These are phyloP conservation scores for silkworm (Bombyx mori) DNA, from an alignment of 1,140 invertebrate genomes.

Conservation along the genomic window DNA sequence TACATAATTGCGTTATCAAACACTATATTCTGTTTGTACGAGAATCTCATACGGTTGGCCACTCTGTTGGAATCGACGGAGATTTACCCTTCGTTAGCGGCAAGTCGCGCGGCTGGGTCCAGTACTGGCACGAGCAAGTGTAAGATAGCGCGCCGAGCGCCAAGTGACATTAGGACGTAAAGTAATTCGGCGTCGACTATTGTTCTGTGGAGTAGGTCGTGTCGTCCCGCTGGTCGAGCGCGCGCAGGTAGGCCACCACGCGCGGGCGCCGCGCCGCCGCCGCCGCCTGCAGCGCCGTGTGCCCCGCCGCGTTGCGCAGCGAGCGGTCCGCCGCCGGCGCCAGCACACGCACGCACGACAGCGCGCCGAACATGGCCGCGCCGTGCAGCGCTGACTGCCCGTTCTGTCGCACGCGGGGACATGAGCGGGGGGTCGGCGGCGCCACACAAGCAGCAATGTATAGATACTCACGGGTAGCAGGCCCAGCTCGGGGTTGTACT, in stretches of 20 bases:
- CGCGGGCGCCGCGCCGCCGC: slow-evolving; percentile 71
- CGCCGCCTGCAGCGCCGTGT: slow-evolving; percentile 78
- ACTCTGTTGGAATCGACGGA: too few relatives aligned
- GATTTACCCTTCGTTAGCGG: too few relatives aligned
- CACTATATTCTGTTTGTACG: too few relatives aligned
- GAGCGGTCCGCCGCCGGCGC: slow-evolving; percentile 80
- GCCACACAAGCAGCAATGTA: neutral
- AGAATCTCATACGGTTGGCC: too few relatives aligned
- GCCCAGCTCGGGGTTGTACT: slow-evolving; percentile 84
- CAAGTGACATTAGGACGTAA: neutral
- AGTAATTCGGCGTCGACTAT: neutral
- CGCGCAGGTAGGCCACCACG: slow-evolving; percentile 73
- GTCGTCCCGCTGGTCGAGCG: slow-evolving; percentile 6
- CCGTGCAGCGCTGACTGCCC: slow-evolving; percentile 92
- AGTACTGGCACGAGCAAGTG: too few relatives aligned
- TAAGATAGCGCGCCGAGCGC: neutral
- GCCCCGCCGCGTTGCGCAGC: slow-evolving; percentile 79
- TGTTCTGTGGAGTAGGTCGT: neutral
- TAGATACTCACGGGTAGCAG: slow-evolving; percentile 80
- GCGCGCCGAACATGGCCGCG: slow-evolving; percentile 89
- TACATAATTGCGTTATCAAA: too few relatives aligned
- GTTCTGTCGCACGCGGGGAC: slow-evolving; percentile 76
- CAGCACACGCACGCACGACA: slow-evolving; percentile 83
- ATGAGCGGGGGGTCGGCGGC: neutral
- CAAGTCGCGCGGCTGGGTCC: too few relatives aligned